These are phyloP conservation scores for Neolamprologus brichardi DNA, from an alignment of 2,113 vertebrate species.

Conservation along the genomic window DNA sequence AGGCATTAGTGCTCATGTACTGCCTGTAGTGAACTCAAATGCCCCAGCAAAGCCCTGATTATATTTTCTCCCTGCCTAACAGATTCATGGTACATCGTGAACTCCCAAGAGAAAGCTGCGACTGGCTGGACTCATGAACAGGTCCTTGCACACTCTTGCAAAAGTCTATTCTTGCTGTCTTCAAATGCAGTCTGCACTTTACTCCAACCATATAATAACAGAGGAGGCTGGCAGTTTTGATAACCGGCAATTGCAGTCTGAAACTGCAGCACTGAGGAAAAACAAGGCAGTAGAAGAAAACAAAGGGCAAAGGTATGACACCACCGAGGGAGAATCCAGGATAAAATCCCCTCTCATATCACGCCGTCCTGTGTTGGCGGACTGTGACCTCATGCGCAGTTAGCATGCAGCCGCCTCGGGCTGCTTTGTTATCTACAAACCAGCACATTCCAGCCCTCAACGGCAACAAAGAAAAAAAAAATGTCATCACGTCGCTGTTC, in stretches of 20 bases:
- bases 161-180: conserved; percentile 24
- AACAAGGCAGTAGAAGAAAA: background rate
- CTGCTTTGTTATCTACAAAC: conserved; percentile 66
- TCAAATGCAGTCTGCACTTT: conserved; percentile 18
- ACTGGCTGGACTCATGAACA: background rate
- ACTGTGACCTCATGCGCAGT: conserved; percentile 70
- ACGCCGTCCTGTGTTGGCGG: conserved; percentile 49
- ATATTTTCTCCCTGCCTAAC: conserved; percentile 41
- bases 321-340: conserved; percentile 59
- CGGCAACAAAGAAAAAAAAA: background rate
- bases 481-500: conserved; percentile 27
- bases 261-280: conserved; percentile 7
- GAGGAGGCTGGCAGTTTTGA: conserved; percentile 1
- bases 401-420: conserved; percentile 47
- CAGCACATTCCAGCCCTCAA: conserved; percentile 63
- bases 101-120: conserved; percentile 2
- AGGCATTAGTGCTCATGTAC: conserved; percentile 59
- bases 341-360: conserved; percentile 68
- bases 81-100: conserved; percentile 25
- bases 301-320: conserved; percentile 42
- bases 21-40: conserved; percentile 50
- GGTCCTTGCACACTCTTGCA: background rate
- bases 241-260: conserved; percentile 26
- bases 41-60: conserved; percentile 47
- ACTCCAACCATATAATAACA: conserved; percentile 33